A percentile compares a stretch with the other conserved stretches of the same genome.
These are phyloP conservation scores for Accipiter virgatus DNA, from an alignment of 2,113 vertebrate genomes.

Conservation along the genomic window DNA sequence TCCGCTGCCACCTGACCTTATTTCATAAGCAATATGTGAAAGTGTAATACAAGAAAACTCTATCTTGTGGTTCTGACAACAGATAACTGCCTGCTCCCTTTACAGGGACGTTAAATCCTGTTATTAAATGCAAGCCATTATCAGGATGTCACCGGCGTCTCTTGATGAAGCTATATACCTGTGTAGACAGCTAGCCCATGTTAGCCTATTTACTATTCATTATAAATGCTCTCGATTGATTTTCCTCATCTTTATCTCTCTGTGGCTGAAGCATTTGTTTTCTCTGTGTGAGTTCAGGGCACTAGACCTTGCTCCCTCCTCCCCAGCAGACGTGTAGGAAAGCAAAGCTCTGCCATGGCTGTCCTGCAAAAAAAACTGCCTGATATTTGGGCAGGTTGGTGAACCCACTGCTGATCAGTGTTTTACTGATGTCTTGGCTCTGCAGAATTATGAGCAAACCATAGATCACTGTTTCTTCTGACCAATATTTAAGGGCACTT, in stretches of 20 bases:
- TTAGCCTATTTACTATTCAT: not conserved
- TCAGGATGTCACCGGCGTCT: not conserved
- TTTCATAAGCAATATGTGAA: not conserved
- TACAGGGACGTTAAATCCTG: not conserved
- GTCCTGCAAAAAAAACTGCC: not conserved
- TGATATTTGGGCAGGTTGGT: rapidly evolving
- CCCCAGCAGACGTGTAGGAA: not conserved
- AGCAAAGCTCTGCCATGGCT: not conserved
- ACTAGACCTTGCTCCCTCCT: not conserved
- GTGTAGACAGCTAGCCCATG: not conserved
- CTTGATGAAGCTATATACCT: conserved; percentile 4
- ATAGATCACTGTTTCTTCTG: not conserved
- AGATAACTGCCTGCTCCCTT: not conserved
- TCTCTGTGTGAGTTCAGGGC: not conserved
- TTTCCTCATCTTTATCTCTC: not conserved
- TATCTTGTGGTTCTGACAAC: not conserved
- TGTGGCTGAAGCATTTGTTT: not conserved
- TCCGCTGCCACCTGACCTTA: not conserved
- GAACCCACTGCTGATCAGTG: not conserved
- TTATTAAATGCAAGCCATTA: conserved; percentile 27
- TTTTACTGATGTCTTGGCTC: not conserved
- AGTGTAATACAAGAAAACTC: not conserved
- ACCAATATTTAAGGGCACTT: not conserved
- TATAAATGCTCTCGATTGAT: not conserved
- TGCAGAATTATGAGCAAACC: not conserved